Base-by-base conservation (phyloP, 2,888 invertebrate genomes). In the Aelia acuminata region DNA sequence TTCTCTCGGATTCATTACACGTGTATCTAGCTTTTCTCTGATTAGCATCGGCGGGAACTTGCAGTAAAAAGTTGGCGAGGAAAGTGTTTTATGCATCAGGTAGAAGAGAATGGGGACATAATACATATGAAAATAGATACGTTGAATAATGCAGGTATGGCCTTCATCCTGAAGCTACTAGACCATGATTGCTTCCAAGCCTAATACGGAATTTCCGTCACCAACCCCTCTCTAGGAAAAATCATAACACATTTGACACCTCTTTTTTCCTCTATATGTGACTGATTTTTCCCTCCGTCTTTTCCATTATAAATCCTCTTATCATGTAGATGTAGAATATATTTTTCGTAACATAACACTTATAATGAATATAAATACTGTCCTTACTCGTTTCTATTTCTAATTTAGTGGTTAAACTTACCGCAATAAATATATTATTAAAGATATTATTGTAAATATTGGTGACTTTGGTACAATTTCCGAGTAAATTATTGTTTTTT, bases 91-190 rank as follows among this genome's bases (percentile, higher is more conserved):
- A 80, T 80, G 80, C 39, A 80, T n/a, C 39, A 80, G 80, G 22
- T 43, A n/a, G 31, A 80, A 43, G 80, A 80, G 80, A n/a, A 80
- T 80, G 80, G 80, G 39, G 80, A 80, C 80, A 80, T 80, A 80
- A 80, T 80, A 80, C 80, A 80, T 80, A 80, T 80, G 80, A 80
- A 80, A 80, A 80, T 80, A 80, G 80, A 43, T 80, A 31, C 80
- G 80, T 43, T 80, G 80, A 80, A 80, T 80, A 80, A 80, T 80
- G 20, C 80, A 80, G 10, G 43, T 5, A 43, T 80, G n/a, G 22
- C 43, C 22, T 20, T 20, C n/a, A 39, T 39, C 22, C 4, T 26
- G 31, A 31, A 63, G 63, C 63, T 63, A 63, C 63, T 63, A 63
- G 63, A 18, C 31, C 63, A 31, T 63, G 80, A 80, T 80, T 80